A percentile compares a stretch with the other conserved stretches of the same genome.
Conservation (phyloP, 1,140 invertebrate genomes). For the Laodelphax striatellus region DNA sequence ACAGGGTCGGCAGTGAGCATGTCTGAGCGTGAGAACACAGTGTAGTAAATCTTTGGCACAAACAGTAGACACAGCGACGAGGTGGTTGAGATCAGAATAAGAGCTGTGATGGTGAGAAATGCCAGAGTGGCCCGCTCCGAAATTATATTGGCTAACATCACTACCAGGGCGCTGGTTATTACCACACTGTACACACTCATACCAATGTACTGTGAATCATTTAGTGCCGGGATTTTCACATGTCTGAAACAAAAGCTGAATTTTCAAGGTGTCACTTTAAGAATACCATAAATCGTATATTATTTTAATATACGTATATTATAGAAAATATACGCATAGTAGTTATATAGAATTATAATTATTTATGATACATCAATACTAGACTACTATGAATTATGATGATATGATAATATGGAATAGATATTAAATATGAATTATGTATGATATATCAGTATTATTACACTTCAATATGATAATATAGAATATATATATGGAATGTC, state of each 20-base stretch:
- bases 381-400: too few relatives aligned
- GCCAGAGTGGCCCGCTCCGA: conserved; percentile 72
- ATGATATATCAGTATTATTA: too few relatives aligned
- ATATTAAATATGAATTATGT: too few relatives aligned
- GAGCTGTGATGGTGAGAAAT: conserved; percentile 67
- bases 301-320: too few relatives aligned
- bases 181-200: conserved; percentile 87
- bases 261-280: too few relatives aligned
- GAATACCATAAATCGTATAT: too few relatives aligned
- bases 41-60: conserved; percentile 65
- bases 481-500: too few relatives aligned
- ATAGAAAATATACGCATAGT: too few relatives aligned
- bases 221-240: conserved; percentile 91
- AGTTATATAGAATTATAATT: too few relatives aligned
- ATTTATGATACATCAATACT: too few relatives aligned
- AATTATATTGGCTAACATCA: conserved; percentile 73
- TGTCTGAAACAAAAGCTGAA: conserved; percentile 50
- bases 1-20: conserved; percentile 53
- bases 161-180: conserved; percentile 73
- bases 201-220: conserved; percentile 94
- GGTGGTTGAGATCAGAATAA: conserved; percentile 77
- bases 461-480: too few relatives aligned
- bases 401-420: too few relatives aligned
- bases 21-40: conserved; percentile 46
- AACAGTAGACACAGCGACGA: conserved; percentile 76